Evolutionary conservation across 2,888 invertebrate genomes (phyloP).

Genomic region (Coenonympha glycerion): DNA sequence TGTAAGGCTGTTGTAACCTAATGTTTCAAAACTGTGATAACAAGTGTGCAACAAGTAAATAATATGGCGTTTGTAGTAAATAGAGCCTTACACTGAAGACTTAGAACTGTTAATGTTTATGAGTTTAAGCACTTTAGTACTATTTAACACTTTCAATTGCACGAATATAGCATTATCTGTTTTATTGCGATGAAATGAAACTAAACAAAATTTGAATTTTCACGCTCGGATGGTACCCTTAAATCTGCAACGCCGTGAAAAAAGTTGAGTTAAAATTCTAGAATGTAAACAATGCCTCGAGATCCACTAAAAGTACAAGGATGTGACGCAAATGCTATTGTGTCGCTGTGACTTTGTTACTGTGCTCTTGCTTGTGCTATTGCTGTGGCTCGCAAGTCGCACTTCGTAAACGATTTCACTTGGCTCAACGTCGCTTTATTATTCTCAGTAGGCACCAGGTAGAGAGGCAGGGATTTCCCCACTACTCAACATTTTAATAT

Average conservation of each 20-base stretch:
- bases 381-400: slow-evolving; percentile 35
- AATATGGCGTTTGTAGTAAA: background rate
- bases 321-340: slow-evolving; percentile 59
- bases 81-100: background rate
- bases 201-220: too few species aligned
- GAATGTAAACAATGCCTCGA: slow-evolving; percentile 25
- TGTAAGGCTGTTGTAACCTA: background rate
- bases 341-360: slow-evolving; percentile 43
- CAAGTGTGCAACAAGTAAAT: background rate
- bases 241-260: background rate
- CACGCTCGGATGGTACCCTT: too few species aligned
- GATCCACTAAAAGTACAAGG: slow-evolving; percentile 32
- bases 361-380: too few species aligned
- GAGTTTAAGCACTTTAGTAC: background rate
- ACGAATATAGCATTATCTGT: too few species aligned
- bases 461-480: slow-evolving; percentile 30
- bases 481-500: slow-evolving; percentile 15
- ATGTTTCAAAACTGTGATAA: slow-evolving; percentile 4
- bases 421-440: slow-evolving; percentile 38
- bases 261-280: background rate
- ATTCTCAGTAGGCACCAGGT: slow-evolving; percentile 27
- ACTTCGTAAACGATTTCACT: slow-evolving; percentile 60
- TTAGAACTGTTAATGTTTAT: background rate
- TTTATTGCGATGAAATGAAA: too few species aligned
- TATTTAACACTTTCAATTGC: background rate